phyloP scores from a whole-genome alignment of 2,797 vertebrate species.

The Darevskia mixta region DNA sequence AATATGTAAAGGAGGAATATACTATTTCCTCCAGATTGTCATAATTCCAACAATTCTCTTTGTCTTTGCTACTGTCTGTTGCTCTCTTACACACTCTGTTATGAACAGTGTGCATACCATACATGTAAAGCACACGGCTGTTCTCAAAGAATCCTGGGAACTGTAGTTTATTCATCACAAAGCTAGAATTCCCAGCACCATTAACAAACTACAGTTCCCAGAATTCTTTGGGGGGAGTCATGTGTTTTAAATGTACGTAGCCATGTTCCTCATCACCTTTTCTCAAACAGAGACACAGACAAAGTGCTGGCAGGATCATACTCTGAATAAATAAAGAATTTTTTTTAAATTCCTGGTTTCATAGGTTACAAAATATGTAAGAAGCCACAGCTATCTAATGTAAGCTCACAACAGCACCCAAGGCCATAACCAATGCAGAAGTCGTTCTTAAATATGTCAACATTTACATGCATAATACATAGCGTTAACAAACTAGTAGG shows the following conservation, averaged over 20 bases:
- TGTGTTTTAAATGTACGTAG: too few species aligned
- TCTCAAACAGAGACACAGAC: not conserved
- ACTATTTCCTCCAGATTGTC: not conserved
- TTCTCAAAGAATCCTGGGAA: too few species aligned
- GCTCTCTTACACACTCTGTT: not conserved
- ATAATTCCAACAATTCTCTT: not conserved
- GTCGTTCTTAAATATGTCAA: not conserved
- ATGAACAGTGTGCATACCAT: too few species aligned
- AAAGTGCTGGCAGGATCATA: not conserved
- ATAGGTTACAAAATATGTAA: not conserved
- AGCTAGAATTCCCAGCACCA: too few species aligned
- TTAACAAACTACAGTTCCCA: too few species aligned
- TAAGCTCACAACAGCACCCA: constrained; percentile 15
- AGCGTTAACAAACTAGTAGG: not conserved
- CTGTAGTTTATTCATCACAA: too few species aligned
- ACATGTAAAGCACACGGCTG: too few species aligned
- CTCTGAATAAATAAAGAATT: too few species aligned
- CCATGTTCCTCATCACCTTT: too few species aligned
- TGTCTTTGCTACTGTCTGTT: not conserved
- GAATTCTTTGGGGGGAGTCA: too few species aligned
- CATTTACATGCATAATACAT: not conserved
- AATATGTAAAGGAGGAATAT: not conserved
- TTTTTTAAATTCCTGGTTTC: not conserved
- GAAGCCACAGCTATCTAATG: not conserved
- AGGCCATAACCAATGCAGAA: constrained; percentile 38